Base-by-base conservation (phyloP, 2,113 vertebrate genomes). In the Centropus bengalensis region DNA sequence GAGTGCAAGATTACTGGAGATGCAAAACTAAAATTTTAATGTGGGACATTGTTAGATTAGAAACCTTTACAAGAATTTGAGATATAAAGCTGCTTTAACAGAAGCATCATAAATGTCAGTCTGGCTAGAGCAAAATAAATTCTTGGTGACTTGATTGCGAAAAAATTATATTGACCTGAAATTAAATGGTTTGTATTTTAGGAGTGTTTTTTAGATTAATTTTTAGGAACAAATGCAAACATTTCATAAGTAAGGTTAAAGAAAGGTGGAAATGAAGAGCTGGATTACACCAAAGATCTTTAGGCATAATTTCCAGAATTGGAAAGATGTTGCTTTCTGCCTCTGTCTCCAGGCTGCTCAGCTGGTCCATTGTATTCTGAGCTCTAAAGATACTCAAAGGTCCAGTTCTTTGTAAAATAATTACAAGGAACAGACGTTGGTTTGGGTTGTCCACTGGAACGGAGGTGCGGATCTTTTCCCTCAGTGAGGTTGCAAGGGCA, bases 91-190 rank as follows among this genome's bases (percentile, higher is more conserved):
- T 60, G 23, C 24, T 76, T 52, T 85, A 73, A 23, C 27, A 38
- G n/a, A 66, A 64, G 6, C 21, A 36, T 28, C 60, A 8, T 56
- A 32, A 78, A 81, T 86, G 51, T 8, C 2, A 14, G 3, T 0
- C 0, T 49, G 40, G 16, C 26, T 47, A 51, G n/a, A 87, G 38
- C 4, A 52, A 28, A 0, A 0, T 32, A 33, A 85, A 64, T 71
- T 68, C 3, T 18, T 64, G 26, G 18, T 44, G 12, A 62, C 6
- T 51, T 27, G 87, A 30, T 44, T 70, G 16, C 69, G 28, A 45
- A 7, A 21, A 64, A 64, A 52, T 52, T 44, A 28, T 73, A 17
- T 56, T 1, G 1, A 38, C 23, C 27, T 81, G 55, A 86, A 69
- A 96, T 66, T 9, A 73, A 86, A 44, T 47, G 0, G 7, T 55